Conservation (phyloP, 1,140 invertebrate genomes). For the Calliphora vicina region DNA sequence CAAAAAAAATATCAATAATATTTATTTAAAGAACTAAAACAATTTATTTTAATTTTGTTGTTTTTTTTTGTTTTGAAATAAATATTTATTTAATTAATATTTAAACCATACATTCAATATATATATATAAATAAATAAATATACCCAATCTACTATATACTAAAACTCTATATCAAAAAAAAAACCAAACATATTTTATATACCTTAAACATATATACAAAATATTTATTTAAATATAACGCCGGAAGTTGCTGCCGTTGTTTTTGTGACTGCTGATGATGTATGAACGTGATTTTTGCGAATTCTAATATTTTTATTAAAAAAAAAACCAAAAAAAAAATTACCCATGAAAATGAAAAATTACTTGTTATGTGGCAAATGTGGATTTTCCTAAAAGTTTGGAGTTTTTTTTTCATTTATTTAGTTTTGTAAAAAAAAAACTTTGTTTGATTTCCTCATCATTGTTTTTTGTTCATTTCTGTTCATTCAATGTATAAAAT, state of each 20-base stretch:
- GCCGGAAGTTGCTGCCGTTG: conserved; percentile 36
- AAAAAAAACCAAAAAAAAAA: background rate
- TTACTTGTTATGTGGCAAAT: conserved; percentile 37
- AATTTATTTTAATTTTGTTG: background rate
- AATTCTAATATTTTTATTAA: conserved; percentile 26
- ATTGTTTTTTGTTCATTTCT: background rate
- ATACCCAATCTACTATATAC: background rate
- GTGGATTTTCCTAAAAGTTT: conserved; percentile 29
- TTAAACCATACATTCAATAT: background rate
- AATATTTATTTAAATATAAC: conserved; percentile 11
- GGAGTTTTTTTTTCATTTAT: conserved; percentile 34
- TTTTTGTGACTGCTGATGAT: conserved; percentile 38
- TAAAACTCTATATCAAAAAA: background rate
- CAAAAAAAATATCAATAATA: background rate
- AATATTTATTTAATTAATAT: conserved; percentile 22
- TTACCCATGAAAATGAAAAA: conserved; percentile 32
- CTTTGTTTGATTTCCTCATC: background rate
- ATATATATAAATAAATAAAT: too few species aligned
- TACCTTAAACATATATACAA: background rate
- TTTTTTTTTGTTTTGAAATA: background rate
- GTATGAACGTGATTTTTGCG: conserved; percentile 27
- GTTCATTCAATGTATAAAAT: conserved; percentile 18
- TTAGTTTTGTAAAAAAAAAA: background rate
- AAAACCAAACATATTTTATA: background rate
- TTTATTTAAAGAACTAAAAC: background rate